Conservation (phyloP, 2,888 invertebrate genomes). For the Caenorhabditis becei region DNA sequence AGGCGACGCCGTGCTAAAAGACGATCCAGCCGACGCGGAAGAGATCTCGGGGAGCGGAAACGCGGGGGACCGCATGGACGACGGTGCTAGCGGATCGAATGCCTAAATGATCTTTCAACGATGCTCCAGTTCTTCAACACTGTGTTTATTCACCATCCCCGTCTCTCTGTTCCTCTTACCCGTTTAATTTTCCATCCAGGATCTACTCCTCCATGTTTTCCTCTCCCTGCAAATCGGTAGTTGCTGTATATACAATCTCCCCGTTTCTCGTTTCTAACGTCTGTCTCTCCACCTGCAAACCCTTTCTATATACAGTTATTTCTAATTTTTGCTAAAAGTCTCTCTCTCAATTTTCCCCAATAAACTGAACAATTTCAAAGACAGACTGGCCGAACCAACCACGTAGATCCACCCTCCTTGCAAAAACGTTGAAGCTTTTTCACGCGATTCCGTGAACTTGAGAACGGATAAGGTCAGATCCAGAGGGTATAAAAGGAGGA, state of each 20-base stretch:
- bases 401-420: no score
- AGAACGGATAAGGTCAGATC: no score
- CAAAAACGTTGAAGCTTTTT: no score
- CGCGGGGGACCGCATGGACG: constrained; percentile 41
- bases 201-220: background rate
- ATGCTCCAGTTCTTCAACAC: background rate
- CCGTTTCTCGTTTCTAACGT: constrained; percentile 3
- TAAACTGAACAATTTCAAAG: constrained; percentile 1
- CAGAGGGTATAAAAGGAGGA: no score
- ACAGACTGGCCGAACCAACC: background rate
- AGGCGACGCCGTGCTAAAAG: constrained; percentile 74
- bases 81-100: constrained; percentile 57
- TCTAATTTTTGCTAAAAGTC: constrained; percentile 19
- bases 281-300: background rate
- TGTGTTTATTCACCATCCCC: constrained; percentile 4
- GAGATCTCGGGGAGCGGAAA: constrained; percentile 14
- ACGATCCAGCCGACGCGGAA: constrained; percentile 52
- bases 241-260: constrained; percentile 25
- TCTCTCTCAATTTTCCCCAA: background rate
- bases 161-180: background rate
- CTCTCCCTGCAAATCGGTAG: constrained; percentile 24
- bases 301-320: constrained; percentile 19
- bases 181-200: background rate
- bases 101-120: constrained; percentile 21
- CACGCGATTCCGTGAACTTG: no score